Evolutionary conservation across 2,113 vertebrate species (phyloP).

Genomic region (Bothrops jararaca): DNA sequence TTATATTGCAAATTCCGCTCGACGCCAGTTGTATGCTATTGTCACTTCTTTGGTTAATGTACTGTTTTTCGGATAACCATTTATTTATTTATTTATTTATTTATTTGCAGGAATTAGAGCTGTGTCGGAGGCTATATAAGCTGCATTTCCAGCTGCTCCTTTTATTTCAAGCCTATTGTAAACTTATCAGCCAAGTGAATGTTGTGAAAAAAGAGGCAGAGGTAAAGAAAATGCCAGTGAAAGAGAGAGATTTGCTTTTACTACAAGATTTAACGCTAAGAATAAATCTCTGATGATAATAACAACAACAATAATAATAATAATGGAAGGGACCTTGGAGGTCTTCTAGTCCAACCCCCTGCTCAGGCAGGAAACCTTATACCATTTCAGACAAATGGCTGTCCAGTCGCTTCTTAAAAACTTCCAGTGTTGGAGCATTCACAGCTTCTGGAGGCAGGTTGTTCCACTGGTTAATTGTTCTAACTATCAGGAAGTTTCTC

Average conservation of each 20-base stretch:
- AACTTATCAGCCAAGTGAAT: conserved; percentile 93
- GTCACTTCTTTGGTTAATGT: not conserved
- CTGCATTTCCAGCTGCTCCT: conserved; percentile 97
- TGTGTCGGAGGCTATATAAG: conserved; percentile 94
- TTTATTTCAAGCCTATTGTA: conserved; percentile 97
- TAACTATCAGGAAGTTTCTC: too few relatives aligned
- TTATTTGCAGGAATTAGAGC: conserved; percentile 86
- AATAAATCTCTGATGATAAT: not conserved
- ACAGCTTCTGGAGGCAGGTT: too few relatives aligned
- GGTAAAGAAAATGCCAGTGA: conserved; percentile 71
- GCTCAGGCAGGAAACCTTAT: too few relatives aligned
- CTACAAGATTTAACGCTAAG: conserved; percentile 19
- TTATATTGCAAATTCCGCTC: conserved; percentile 38
- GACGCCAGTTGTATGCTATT: conserved; percentile 41
- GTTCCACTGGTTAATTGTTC: too few relatives aligned
- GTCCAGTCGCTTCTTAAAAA: too few relatives aligned
- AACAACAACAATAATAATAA: too few relatives aligned
- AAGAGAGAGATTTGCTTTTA: conserved; percentile 25
- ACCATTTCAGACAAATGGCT: too few relatives aligned
- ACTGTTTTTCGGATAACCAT: conserved; percentile 18
- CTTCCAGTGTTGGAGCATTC: too few relatives aligned
- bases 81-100: conserved; percentile 31
- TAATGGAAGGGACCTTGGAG: too few relatives aligned
- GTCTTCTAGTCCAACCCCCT: too few relatives aligned
- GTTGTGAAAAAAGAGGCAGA: conserved; percentile 91